phyloP scores from a whole-genome alignment of 2,888 invertebrate genomes.

The Tortrix viridana region DNA sequence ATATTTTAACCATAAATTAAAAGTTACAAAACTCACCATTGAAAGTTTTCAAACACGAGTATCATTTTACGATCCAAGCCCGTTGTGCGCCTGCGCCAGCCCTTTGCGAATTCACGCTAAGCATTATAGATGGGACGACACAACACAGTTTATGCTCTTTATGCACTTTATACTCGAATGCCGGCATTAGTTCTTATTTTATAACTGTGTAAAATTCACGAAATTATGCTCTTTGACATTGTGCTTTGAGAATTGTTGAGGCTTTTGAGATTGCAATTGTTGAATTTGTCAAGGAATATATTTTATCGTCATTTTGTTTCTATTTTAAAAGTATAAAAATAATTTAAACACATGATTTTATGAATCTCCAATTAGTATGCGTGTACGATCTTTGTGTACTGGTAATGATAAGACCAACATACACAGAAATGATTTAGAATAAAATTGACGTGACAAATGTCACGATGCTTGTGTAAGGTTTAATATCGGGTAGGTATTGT shows the following conservation, averaged over 20 bases:
- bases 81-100: slow-evolving; percentile 7
- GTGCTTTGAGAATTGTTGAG: slow-evolving; percentile 1
- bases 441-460: too few relatives aligned
- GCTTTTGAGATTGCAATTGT: neutral
- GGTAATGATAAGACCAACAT: too few relatives aligned
- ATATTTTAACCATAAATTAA: too few relatives aligned
- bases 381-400: too few relatives aligned
- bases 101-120: slow-evolving; percentile 16
- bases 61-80: slow-evolving; percentile 22
- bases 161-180: slow-evolving; percentile 14
- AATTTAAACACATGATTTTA: too few relatives aligned
- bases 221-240: slow-evolving; percentile 13
- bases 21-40: too few relatives aligned
- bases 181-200: slow-evolving; percentile 18
- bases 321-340: too few relatives aligned
- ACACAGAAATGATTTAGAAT: too few relatives aligned
- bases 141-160: slow-evolving; percentile 14
- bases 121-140: slow-evolving; percentile 17
- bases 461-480: too few relatives aligned
- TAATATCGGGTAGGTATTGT: too few relatives aligned
- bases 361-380: too few relatives aligned
- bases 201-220: slow-evolving; percentile 21
- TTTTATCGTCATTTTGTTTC: neutral
- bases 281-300: slow-evolving; percentile 11
- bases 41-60: neutral